Base-by-base conservation (phyloP, 2,888 invertebrate genomes). In the Trachelus stipa region DNA sequence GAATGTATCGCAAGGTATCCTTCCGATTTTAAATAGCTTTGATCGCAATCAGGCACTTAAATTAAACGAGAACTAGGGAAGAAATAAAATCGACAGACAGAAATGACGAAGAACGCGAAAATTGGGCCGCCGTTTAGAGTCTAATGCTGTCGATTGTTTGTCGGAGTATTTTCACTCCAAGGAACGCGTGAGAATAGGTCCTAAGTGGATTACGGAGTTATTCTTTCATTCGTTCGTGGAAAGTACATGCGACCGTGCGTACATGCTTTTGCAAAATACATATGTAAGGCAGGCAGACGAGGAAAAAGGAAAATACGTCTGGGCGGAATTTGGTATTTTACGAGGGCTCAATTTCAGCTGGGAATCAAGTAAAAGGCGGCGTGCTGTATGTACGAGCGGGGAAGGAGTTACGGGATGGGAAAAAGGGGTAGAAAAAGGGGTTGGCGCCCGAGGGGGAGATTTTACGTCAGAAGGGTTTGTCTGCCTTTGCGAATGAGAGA, bases 391-490 rank as follows among this genome's bases (percentile, higher is more conserved):
- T 56, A 56, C 40, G 23, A 56, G 23, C 23, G 9, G 23, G 2
- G 9, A 3, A 77, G 79, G 78, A 79, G 81, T 80, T 78, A 74
- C 34, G 34, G 34, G 34, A 34, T 34, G 34, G 34, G 34, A 34
- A 34, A 34, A 34, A 34, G 34, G 34, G 35, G 35, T 35, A 11
- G 35, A 11, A 81, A 84, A 83, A 85, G 81, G 81, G 81, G 79
- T 75, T 76, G 78, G 73, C 75, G 71, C 75, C 79, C 77, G 81
- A 81, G 81, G 80, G 73, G 73, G 37, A 68, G 71, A 31, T 31
- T 71, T n/a, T 31, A 34, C 71, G 71, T 71, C 71, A 34, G 34
- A 34, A 71, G 33, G 71, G 31, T 34, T 71, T 23, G 71, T 71
- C 15, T 31, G 71, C 71, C 33, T 12, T 0, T 15, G 71, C 71